A percentile compares a stretch with the other conserved stretches of the same genome.
phyloP scores from a whole-genome alignment of 2,888 invertebrate species.

The Drosophila ochracea region DNA sequence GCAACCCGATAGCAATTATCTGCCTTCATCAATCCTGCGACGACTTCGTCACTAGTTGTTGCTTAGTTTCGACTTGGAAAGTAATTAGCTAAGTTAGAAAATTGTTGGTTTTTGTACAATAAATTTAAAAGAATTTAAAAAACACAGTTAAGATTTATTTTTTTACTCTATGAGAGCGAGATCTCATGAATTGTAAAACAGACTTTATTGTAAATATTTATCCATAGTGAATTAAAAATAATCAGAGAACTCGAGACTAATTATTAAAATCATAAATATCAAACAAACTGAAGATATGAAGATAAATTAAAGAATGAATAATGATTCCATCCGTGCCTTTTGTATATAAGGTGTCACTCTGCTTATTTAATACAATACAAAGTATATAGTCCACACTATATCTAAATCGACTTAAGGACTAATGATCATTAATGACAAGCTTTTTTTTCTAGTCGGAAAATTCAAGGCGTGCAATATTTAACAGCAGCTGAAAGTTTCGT shows the following conservation, averaged over 20 bases:
- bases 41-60: conserved; percentile 62
- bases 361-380: not conserved
- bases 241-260: not conserved
- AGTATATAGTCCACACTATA: not conserved
- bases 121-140: conserved; percentile 20
- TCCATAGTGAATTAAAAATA: not conserved
- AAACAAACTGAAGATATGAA: not conserved
- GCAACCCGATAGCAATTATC: conserved; percentile 65
- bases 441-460: not conserved
- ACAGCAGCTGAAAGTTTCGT: not conserved
- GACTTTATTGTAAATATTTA: not conserved
- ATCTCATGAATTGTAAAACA: not conserved
- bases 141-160: not conserved
- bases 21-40: conserved; percentile 72
- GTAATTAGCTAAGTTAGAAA: conserved; percentile 32
- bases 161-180: not conserved
- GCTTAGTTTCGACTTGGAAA: conserved; percentile 10
- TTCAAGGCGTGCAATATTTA: not conserved
- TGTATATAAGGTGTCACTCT: not conserved
- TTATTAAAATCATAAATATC: not conserved
- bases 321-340: no score
- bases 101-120: conserved; percentile 27
- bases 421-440: not conserved
- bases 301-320: not conserved
- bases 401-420: not conserved